Conservation (phyloP, 2,113 vertebrate genomes). For the Dinomys branickii region DNA sequence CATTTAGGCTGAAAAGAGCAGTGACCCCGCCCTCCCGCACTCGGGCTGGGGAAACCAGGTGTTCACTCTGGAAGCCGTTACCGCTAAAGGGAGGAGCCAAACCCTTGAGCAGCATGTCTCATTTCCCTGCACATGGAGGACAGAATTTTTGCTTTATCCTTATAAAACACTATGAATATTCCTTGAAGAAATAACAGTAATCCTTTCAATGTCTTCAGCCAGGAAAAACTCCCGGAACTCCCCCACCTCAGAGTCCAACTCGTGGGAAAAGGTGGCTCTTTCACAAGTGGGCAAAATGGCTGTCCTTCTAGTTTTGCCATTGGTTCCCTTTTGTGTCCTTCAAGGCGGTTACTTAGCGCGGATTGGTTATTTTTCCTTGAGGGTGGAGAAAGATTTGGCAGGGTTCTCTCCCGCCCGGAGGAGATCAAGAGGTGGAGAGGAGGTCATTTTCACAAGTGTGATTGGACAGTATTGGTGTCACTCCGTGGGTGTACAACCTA, state of each 20-base stretch:
- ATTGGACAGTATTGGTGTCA: conserved; percentile 19
- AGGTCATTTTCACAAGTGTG: neutral
- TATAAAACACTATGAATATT: neutral
- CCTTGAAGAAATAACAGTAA: neutral
- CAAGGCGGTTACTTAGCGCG: conserved; percentile 53
- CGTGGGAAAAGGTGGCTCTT: conserved; percentile 80
- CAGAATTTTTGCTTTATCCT: neutral
- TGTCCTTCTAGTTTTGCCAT: conserved; percentile 63
- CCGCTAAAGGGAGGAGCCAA: conserved; percentile 56
- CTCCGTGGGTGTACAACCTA: neutral
- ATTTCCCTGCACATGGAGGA: neutral
- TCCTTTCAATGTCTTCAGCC: conserved; percentile 33
- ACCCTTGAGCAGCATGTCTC: neutral
- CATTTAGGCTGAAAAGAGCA: accelerated
- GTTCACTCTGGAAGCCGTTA: conserved; percentile 69
- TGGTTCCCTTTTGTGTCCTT: conserved; percentile 70
- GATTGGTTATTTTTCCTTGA: conserved; percentile 73
- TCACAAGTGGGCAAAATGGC: conserved; percentile 82
- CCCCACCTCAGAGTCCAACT: conserved; percentile 56
- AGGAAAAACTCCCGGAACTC: conserved; percentile 57
- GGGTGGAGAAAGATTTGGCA: conserved; percentile 69
- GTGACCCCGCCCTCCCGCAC: neutral
- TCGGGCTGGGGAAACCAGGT: conserved; percentile 64
- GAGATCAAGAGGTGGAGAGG: conserved; percentile 61
- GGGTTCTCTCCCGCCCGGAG: neutral